Conservation (phyloP, 2,888 invertebrate genomes). For the Tigriopus californicus region DNA sequence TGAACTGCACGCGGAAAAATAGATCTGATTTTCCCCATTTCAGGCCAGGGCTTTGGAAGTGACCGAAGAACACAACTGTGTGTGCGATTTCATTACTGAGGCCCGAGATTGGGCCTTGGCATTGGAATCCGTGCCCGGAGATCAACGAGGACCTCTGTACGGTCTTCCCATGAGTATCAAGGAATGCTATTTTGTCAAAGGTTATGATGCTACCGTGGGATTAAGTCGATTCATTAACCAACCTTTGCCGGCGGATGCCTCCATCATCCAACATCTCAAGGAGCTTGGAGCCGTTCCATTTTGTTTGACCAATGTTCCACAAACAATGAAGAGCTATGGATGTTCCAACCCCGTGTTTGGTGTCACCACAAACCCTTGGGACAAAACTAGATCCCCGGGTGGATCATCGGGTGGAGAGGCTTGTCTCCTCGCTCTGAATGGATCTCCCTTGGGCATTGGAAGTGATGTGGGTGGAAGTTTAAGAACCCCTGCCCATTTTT, state of each 20-base stretch:
- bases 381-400: constrained; percentile 25
- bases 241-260: constrained; percentile 22
- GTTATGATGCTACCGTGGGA: constrained; percentile 26
- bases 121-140: constrained; percentile 21
- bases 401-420: constrained; percentile 31
- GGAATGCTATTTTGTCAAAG: constrained; percentile 24
- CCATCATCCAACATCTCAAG: constrained; percentile 12
- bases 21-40: neutral
- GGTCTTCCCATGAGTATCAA: constrained; percentile 27
- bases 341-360: constrained; percentile 28
- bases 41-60: constrained; percentile 21
- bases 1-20: neutral
- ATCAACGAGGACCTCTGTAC: constrained; percentile 23
- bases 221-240: constrained; percentile 24
- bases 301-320: constrained; percentile 30
- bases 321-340: constrained; percentile 23
- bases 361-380: constrained; percentile 27
- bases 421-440: constrained; percentile 27
- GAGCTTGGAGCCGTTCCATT: constrained; percentile 27
- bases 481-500: constrained; percentile 30
- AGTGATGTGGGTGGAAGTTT: constrained; percentile 32
- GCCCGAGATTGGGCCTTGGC: constrained; percentile 21
- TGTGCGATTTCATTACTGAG: constrained; percentile 23
- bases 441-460: constrained; percentile 28
- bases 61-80: constrained; percentile 22